These are phyloP conservation scores for Synanceia verrucosa DNA, from an alignment of 2,797 vertebrate species.

Conservation along the genomic window DNA sequence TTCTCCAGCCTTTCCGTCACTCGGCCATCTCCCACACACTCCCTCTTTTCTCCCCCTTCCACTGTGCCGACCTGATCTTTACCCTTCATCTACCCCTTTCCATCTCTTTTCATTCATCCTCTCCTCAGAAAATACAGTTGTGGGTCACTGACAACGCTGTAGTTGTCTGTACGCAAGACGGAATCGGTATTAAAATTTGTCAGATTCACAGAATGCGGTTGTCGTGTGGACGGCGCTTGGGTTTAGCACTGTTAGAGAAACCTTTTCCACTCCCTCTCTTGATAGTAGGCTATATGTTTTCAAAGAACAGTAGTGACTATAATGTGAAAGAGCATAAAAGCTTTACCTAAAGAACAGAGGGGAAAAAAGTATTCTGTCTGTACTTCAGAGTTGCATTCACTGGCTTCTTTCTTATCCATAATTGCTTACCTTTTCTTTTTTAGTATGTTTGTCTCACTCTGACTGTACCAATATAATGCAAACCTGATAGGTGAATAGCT, in stretches of 20 bases:
- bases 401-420: background rate
- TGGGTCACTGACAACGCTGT: too few species aligned
- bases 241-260: background rate
- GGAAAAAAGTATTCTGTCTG: background rate
- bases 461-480: background rate
- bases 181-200: too few species aligned
- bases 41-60: constrained; percentile 4
- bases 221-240: too few species aligned
- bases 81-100: constrained; percentile 17
- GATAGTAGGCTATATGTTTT: background rate
- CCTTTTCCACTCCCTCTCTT: background rate
- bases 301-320: too few species aligned
- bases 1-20: constrained; percentile 9
- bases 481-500: constrained; percentile 7
- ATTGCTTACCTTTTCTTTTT: constrained; percentile 1
- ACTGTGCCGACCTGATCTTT: constrained; percentile 28
- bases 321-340: background rate
- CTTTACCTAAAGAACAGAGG: background rate
- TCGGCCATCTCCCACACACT: background rate
- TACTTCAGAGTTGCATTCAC: background rate
- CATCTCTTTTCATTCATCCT: constrained; percentile 23
- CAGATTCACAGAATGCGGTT: too few species aligned
- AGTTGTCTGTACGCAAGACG: too few species aligned
- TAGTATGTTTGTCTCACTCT: background rate
- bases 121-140: too few species aligned